Base-by-base conservation (phyloP, 2,113 vertebrate species). In the Labrus mixtus region DNA sequence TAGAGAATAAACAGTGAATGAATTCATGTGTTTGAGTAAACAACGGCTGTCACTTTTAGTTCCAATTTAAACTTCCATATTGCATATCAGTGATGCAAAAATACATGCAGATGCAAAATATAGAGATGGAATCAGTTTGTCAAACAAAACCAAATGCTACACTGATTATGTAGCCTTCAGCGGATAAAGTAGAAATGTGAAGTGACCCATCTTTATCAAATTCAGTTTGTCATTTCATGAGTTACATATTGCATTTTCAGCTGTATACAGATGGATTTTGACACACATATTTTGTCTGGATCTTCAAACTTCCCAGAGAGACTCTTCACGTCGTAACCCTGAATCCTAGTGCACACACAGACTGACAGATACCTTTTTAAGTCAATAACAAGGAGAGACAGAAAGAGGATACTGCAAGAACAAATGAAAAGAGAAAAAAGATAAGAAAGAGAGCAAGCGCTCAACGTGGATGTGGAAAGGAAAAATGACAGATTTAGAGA, bases 401-500 rank as follows among this genome's bases (percentile, higher is more conserved):
- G 15, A 36, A 37, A 15, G 13, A 46, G 15, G 57, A 58, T n/a
- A 53, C 11, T 45, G 3, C 6, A 0, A 33, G 36, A 39, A 56
- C 10, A 50, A 41, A 75, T 17, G 3, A 54, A 68, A 39, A 22
- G 25, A 55, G 45, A 51, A 20, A 22, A 22, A 15, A 33, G n/a
- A 10, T 39, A 59, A 58, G 59, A 23, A 48, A 69, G 33, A 54
- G 37, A 72, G 53, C 29, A 57, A 43, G n/a, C 8, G 76, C 54
- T 17, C 17, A 16, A 9, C 20, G 9, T 61, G 41, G 48, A 56
- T 62, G 25, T 50, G 4, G 41, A 78, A 8, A 15, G 65, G 74
- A 75, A 64, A 63, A 55, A 17, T 69, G 67, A 84, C 61, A 77
- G 53, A 75, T 68, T 64, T 61, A 53, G 7, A 69, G 33, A 68